phyloP scores from a whole-genome alignment of 2,113 vertebrate species.

The Piprites chloris region DNA sequence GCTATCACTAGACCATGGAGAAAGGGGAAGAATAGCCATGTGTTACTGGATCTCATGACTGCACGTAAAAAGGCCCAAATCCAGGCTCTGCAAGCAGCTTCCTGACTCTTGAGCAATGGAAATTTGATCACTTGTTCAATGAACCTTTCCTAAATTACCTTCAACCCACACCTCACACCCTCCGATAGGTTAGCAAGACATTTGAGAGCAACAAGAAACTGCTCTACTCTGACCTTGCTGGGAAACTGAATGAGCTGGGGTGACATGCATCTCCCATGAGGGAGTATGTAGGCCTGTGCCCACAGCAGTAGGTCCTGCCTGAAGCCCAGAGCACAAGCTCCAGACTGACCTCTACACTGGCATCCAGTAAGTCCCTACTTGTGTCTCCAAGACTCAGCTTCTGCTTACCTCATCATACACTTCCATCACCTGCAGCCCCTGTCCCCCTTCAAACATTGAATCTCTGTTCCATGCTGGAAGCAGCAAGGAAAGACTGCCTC shows the following conservation, averaged over 20 bases:
- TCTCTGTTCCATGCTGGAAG: not conserved
- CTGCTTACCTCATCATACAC: not conserved
- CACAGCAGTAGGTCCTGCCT: not conserved
- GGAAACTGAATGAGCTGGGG: not conserved
- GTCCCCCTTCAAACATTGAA: not conserved
- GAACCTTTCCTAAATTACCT: not conserved
- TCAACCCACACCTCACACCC: not conserved
- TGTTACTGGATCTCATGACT: not conserved
- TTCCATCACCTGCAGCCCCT: not conserved
- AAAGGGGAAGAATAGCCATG: not conserved
- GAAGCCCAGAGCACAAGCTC: not conserved
- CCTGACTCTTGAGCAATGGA: not conserved
- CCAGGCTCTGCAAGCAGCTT: not conserved
- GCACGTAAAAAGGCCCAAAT: not conserved
- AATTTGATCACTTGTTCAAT: not conserved
- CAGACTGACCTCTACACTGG: not conserved
- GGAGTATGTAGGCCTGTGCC: not conserved
- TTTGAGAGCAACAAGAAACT: not conserved
- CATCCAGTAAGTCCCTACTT: not conserved
- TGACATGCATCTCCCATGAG: not conserved
- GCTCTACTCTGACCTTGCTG: not conserved
- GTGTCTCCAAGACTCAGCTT: not conserved
- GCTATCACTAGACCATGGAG: not conserved
- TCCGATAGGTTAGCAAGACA: not conserved
- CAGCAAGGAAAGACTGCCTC: not conserved